Evolutionary conservation across 2,113 vertebrate species (phyloP), one percentile per base, ranked within the genome.

Genomic region (Limanda limanda): DNA sequence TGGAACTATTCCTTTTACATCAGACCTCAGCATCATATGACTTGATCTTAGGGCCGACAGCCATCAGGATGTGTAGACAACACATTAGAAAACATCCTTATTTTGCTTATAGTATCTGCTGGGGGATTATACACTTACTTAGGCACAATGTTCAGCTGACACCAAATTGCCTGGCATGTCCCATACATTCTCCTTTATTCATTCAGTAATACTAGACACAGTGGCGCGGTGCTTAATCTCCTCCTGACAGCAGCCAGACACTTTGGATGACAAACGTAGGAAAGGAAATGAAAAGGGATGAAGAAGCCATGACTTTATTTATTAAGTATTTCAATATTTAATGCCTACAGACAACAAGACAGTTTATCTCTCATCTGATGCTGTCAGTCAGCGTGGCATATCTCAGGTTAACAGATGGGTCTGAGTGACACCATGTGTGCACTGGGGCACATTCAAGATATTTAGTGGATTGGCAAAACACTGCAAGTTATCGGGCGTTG

Each of bases 231-330:
- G 57, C 31, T 57, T 74, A 68, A 71, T 79, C 55, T 70, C n/a
- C 21, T 68, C 23, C 69, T 87, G 78, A 82, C 66, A 79, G 81
- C 68, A 57, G 52, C 25, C 65, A 74, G 80, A 82, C 78, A 27
- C 15, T 58, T 31, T 27, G 42, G n/a, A 45, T 77, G 78, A 84
- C 80, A 71, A 82, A 78, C 59, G 48, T 40, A 81, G 35, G 14
- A 25, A 25, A 45, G 65, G 52, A 75, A 86, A 89, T 83, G 68
- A 86, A 75, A 79, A 81, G 31, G 59, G 71, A 85, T 85, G 51
- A 37, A 82, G 67, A 58, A 57, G 51, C 58, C 3, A 23, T 40
- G 55, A 71, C 51, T 64, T 80, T 65, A 7, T 74, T 77, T 56
- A 37, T 51, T 5, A 40, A 60, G 40, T 64, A 69, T 78, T 75